Evolutionary conservation across 2,113 vertebrate genomes (phyloP).

Genomic region (Carlito syrichta): DNA sequence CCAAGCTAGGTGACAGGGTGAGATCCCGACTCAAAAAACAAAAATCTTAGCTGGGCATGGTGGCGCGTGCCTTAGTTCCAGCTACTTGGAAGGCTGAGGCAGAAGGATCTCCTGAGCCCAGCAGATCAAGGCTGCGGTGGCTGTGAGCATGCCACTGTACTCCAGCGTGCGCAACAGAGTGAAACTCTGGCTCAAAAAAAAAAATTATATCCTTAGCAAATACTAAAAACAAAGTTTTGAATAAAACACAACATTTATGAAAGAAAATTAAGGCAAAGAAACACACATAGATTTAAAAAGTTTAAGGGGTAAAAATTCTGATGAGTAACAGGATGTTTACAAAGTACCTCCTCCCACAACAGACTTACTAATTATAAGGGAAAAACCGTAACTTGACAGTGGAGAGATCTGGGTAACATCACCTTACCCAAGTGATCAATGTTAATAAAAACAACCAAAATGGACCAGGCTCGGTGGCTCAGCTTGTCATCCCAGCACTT

Average conservation of each 20-base stretch:
- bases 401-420: not conserved
- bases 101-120: no score
- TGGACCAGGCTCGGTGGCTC: no score
- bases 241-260: not conserved
- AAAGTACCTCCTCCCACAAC: not conserved
- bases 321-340: not conserved
- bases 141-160: no score
- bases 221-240: not conserved
- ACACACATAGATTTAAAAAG: not conserved
- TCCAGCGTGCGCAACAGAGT: no score
- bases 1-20: no score
- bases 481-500: no score
- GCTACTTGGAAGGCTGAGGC: no score
- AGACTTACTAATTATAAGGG: not conserved
- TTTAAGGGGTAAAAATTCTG: not conserved
- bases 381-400: not conserved
- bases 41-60: no score
- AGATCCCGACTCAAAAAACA: no score
- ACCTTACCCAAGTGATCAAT: not conserved
- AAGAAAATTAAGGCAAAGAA: not conserved
- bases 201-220: not conserved
- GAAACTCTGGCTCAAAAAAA: no score
- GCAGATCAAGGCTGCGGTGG: no score
- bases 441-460: not conserved
- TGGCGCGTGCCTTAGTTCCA: no score